Evolutionary conservation across 2,797 vertebrate species (phyloP), one percentile per base, ranked within the genome.

Genomic region (Poeciliopsis gracilis): DNA sequence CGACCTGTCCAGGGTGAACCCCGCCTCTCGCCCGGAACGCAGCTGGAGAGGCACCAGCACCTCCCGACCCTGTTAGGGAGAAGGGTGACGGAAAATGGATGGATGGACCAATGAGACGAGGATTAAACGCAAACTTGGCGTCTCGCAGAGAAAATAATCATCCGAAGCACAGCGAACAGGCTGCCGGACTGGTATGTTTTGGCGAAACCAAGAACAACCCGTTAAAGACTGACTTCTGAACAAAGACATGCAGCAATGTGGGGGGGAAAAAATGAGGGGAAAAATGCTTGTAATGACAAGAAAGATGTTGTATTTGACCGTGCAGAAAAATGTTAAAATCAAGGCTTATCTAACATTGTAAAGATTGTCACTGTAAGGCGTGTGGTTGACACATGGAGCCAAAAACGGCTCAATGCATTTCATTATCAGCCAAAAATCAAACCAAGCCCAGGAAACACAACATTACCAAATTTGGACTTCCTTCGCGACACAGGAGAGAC

Each of bases 391-490:
- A 16, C 1, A 59, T 4, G 38, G 33, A 10, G 61, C 20, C 36
- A 25, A 16, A 38, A 66, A 38, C 33, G 10, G 16, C 33, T 38
- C 2, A 23, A 23, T 38, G 8, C 18, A 11, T 66, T 10, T 66
- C 3, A 23, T 5, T 66, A 8, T 10, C 8, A 41, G 20, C 5
- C 33, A 67, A 41, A 67, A 12, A 41, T 67, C 36, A 67, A 41
- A 67, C 63, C 20, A 25, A 20, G 10, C 36, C 10, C 63, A 67
- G 63, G 63, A 38, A 67, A 67, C 63, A 3, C 10, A 3, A 67
- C 10, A 67, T 67, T 67, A 23, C 63, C 63, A 67, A 67, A 67
- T 67, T 67, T 41, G 36, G 63, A 41, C 63, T 41, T 67, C 63
- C 63, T 67, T 67, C 38, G 2, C 4, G 11, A 38, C 10, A 41